phyloP scores from a whole-genome alignment of 2,888 invertebrate species.

The Dryadula phaetusa region DNA sequence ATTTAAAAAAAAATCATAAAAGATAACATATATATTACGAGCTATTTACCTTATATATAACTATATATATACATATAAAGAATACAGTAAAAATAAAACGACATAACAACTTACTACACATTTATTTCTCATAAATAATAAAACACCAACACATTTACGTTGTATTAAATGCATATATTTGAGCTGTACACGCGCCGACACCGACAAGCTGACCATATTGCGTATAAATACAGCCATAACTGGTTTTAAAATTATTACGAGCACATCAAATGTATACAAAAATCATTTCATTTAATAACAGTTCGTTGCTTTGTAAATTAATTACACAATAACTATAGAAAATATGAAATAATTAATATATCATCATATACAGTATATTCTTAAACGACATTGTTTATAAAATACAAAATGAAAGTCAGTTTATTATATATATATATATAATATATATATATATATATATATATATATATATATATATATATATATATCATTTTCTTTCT shows the following conservation, averaged over 20 bases:
- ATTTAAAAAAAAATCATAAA: no score
- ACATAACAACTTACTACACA: slow-evolving; percentile 51
- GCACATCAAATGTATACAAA: background rate
- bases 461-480: no score
- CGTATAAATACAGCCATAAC: background rate
- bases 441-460: no score
- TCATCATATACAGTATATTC: background rate
- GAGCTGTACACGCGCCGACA: slow-evolving; percentile 47
- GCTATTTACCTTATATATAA: no score
- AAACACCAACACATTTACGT: slow-evolving; percentile 52
- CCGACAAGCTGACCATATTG: background rate
- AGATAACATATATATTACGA: no score
- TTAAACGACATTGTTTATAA: slow-evolving; percentile 1
- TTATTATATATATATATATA: no score
- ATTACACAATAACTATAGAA: background rate
- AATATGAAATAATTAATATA: background rate
- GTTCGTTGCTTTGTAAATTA: background rate
- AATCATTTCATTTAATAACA: background rate
- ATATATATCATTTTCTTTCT: no score
- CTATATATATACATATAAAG: no score
- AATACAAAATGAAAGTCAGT: background rate
- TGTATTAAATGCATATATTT: slow-evolving; percentile 53
- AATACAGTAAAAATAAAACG: slow-evolving; percentile 23
- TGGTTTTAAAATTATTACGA: slow-evolving; percentile 2
- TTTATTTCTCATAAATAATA: slow-evolving; percentile 52